Percentiles rank a stretch among this genome's conserved stretches.
Evolutionary conservation across 2,888 invertebrate genomes (phyloP).

Genomic region (Drosophila neotestacea): DNA sequence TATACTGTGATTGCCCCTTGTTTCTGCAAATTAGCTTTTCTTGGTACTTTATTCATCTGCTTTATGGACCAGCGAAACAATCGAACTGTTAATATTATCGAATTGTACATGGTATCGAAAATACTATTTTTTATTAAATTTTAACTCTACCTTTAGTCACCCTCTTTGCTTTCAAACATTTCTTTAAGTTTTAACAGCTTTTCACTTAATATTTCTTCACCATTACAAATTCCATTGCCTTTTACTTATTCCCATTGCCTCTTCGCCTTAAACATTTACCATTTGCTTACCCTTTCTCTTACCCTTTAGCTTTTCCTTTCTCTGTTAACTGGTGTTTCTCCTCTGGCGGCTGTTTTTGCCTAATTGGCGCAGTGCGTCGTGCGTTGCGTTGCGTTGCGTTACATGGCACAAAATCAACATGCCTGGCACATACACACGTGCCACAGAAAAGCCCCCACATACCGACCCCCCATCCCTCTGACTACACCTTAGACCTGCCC

Average conservation of each 20-base stretch:
- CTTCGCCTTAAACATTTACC: not conserved
- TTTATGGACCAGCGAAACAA: too few relatives aligned
- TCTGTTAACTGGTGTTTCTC: constrained; percentile 12
- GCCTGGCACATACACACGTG: constrained; percentile 57
- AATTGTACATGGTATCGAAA: too few relatives aligned
- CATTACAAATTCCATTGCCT: constrained; percentile 12
- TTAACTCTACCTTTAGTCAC: not conserved
- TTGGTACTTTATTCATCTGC: too few relatives aligned
- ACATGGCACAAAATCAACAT: constrained; percentile 60
- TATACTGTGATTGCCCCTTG: too few relatives aligned
- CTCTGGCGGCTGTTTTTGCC: constrained; percentile 44
- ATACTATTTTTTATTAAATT: not conserved
- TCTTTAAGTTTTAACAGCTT: not conserved
- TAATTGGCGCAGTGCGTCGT: constrained; percentile 65
- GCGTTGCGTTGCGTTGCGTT: constrained; percentile 22
- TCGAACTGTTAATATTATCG: too few relatives aligned
- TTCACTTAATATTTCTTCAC: not conserved
- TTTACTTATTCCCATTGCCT: not conserved
- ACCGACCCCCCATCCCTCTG: not conserved
- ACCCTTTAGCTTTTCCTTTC: not conserved
- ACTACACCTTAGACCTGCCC: too few relatives aligned
- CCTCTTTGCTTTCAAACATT: not conserved
- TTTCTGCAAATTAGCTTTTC: too few relatives aligned
- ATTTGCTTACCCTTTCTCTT: not conserved
- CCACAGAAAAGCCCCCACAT: not conserved